Conservation (phyloP, 2,888 invertebrate species). For the Drosophila setosimentum region DNA sequence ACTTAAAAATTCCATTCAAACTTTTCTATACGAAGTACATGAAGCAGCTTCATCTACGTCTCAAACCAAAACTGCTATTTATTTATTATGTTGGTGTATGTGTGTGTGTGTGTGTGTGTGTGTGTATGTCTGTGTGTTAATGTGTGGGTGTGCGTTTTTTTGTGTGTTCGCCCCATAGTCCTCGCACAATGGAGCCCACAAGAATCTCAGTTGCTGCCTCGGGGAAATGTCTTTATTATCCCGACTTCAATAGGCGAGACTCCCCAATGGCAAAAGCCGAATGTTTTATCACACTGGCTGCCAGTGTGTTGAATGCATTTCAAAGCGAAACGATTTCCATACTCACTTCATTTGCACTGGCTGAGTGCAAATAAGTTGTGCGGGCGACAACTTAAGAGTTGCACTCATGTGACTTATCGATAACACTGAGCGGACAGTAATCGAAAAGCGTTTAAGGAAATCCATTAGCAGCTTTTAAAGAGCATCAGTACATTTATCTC, state of each 20-base stretch:
- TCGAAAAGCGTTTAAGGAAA: background rate
- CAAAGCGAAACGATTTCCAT: conserved; percentile 22
- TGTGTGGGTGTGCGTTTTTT: background rate
- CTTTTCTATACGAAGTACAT: conserved; percentile 56
- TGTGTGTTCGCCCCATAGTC: conserved; percentile 15
- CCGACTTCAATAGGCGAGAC: conserved; percentile 27
- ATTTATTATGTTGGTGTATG: conserved; percentile 64
- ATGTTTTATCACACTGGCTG: conserved; percentile 31
- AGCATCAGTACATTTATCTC: background rate
- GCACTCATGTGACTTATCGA: conserved; percentile 5
- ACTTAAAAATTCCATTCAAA: conserved; percentile 82
- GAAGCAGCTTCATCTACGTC: conserved; percentile 12
- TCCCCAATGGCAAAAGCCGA: conserved; percentile 11
- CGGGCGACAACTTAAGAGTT: background rate
- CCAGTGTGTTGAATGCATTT: conserved; percentile 42
- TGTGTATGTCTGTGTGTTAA: background rate
- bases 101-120: conserved; percentile 20
- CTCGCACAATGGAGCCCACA: conserved; percentile 44
- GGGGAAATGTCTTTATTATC: conserved; percentile 48
- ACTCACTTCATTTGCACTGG: conserved; percentile 15
- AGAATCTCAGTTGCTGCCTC: conserved; percentile 40
- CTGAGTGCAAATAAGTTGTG: background rate
- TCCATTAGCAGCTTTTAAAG: background rate
- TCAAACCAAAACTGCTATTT: conserved; percentile 54
- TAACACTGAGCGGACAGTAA: background rate